A percentile compares a stretch with the other conserved stretches of the same genome.
Evolutionary conservation across 2,797 vertebrate species (phyloP).

Genomic region (Cephalopachus bancanus): DNA sequence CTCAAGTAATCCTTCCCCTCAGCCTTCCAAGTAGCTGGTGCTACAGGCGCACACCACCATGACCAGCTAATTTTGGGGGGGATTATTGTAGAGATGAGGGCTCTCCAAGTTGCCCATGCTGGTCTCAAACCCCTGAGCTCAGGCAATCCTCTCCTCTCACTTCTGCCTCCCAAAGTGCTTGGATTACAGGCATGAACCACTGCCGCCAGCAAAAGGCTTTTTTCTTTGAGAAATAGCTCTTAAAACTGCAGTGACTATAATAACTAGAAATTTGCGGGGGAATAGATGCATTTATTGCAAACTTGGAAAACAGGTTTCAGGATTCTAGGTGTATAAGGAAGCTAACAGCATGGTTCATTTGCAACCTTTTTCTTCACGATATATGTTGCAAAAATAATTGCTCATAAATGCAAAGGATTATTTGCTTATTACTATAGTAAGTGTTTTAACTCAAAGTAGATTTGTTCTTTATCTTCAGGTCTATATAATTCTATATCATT

Average conservation of each 20-base stretch:
- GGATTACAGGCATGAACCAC: too few species aligned
- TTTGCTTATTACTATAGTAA: not conserved
- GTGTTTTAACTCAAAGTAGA: not conserved
- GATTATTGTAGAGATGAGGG: too few species aligned
- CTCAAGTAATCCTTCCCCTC: too few species aligned
- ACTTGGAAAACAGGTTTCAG: constrained; percentile 26
- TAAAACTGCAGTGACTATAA: constrained; percentile 10
- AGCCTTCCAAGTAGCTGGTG: too few species aligned
- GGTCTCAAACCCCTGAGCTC: too few species aligned
- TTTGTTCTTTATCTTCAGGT: not conserved
- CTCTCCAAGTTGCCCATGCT: too few species aligned
- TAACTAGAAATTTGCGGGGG: constrained; percentile 35
- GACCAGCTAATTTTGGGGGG: too few species aligned
- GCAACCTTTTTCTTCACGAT: not conserved
- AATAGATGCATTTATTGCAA: constrained; percentile 31
- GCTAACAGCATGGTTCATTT: not conserved
- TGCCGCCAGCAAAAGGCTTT: not conserved
- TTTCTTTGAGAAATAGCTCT: constrained; percentile 3
- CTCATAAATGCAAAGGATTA: constrained; percentile 31
- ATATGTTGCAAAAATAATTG: constrained; percentile 30
- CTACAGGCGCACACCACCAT: too few species aligned
- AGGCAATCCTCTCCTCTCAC: too few species aligned
- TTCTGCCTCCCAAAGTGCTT: too few species aligned
- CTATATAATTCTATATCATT: constrained; percentile 2
- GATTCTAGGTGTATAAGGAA: not conserved